phyloP scores from a whole-genome alignment of 1,140 invertebrate species.

The Gonioctena quinquepunctata region DNA sequence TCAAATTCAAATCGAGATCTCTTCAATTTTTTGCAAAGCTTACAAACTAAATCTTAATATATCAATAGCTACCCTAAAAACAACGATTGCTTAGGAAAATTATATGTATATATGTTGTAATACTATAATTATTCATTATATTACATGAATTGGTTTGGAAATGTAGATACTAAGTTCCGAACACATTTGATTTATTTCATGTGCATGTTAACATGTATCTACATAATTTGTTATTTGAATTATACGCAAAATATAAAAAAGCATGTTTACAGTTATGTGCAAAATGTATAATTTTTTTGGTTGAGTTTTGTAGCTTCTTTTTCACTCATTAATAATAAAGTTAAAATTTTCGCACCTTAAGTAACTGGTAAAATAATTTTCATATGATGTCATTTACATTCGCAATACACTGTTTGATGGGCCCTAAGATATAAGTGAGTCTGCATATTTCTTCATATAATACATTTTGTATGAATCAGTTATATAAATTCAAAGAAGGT shows the following conservation, averaged over 20 bases:
- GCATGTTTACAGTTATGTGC: constrained; percentile 48
- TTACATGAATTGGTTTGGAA: constrained; percentile 52
- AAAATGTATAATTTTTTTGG: constrained; percentile 33
- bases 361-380: constrained; percentile 6
- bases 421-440: constrained; percentile 13
- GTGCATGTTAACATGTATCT: constrained; percentile 45
- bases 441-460: no score
- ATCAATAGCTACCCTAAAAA: constrained; percentile 56
- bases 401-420: constrained; percentile 14
- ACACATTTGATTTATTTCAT: constrained; percentile 33
- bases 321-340: no score
- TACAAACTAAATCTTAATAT: constrained; percentile 56
- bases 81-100: constrained; percentile 58
- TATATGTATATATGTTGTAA: constrained; percentile 55
- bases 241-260: constrained; percentile 52
- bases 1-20: constrained; percentile 51
- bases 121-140: constrained; percentile 53
- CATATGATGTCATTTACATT: neutral
- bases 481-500: no score
- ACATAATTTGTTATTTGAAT: constrained; percentile 38
- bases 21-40: constrained; percentile 56
- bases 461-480: no score
- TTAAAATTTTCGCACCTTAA: neutral
- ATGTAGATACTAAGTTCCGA: constrained; percentile 47
- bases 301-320: constrained; percentile 21